A percentile compares a stretch with the other conserved stretches of the same genome.
phyloP scores from a whole-genome alignment of 2,888 invertebrate species.

The Allacma fusca region DNA sequence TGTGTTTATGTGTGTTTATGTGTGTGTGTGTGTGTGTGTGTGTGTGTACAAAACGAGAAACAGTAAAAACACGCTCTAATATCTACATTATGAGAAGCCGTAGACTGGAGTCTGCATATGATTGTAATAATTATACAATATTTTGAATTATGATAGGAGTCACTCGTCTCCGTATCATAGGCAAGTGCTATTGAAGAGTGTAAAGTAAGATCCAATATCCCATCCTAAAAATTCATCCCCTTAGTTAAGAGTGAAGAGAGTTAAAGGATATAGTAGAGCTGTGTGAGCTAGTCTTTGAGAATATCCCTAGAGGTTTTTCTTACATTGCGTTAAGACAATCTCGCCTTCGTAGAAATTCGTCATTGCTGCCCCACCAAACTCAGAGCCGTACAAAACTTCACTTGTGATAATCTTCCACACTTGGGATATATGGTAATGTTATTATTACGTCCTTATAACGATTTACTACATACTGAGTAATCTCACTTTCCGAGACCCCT shows the following conservation, averaged over 20 bases:
- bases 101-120: too few species aligned
- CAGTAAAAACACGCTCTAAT: too few species aligned
- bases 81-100: too few species aligned
- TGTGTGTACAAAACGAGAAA: too few species aligned
- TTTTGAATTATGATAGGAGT: too few species aligned
- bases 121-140: too few species aligned
- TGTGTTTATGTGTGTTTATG: too few species aligned
- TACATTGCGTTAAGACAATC: slow-evolving; percentile 56
- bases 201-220: slow-evolving; percentile 18
- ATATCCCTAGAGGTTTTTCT: slow-evolving; percentile 44
- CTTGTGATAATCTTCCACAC: slow-evolving; percentile 22
- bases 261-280: slow-evolving; percentile 23
- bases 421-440: too few species aligned
- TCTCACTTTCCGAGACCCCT: too few species aligned
- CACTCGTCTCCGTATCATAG: neutral
- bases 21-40: too few species aligned
- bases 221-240: slow-evolving; percentile 31
- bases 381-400: slow-evolving; percentile 28
- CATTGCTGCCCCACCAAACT: slow-evolving; percentile 31
- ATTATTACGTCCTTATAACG: too few species aligned
- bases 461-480: too few species aligned
- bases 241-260: neutral
- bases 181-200: slow-evolving; percentile 10
- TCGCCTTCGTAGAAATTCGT: slow-evolving; percentile 53
- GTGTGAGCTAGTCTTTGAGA: slow-evolving; percentile 27